Base-by-base conservation (phyloP, 2,888 invertebrate species). In the Argynnis bischoffii region DNA sequence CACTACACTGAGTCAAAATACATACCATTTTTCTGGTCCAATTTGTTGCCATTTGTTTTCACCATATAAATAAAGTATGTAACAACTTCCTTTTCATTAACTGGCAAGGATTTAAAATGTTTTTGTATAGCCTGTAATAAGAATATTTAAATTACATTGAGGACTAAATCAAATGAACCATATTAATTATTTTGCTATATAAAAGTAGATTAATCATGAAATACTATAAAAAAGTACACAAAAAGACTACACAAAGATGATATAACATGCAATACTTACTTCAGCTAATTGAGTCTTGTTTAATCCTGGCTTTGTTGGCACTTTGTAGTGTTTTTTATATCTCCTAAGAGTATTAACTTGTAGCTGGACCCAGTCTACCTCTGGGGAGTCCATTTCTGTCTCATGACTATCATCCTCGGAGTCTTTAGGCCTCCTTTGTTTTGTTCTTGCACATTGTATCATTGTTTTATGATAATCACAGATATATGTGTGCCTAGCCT, bases 41-140 rank as follows among this genome's bases (percentile, higher is more conserved):
- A 90, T 84, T 97, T 97, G 86, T 97, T 97, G 74, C 96, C 95
- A 86, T 98, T 98, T 63, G 97, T 97, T 92, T 98, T 99, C 4
- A 99, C 98, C 93, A 97, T 98, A 85, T 98, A 99, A 79, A 99
- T 98, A 85, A 99, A 99, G 84, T 96, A 98, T 60, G 98, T 97
- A 72, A 99, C 93, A 59, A 97, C 96, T 87, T 99, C 99, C 85
- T 98, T 99, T 87, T 99, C 99, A 79, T 96, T 96, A 15, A 99
- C 97, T 53, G 97, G 98, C 86, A 99, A 97, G 69, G 98, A 96
- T 89, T 97, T 97, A 91, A 99, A 99, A 90, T 99, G 99, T 85
- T 98, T 97, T 93, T 97, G 97, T 64, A 99, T 94, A 64, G 96
- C 95, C 99, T 99, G 94, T 35, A 95, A 95, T 71, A 74, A 83